Base-by-base conservation (phyloP, 1,140 invertebrate genomes). In the Atta colombica region DNA sequence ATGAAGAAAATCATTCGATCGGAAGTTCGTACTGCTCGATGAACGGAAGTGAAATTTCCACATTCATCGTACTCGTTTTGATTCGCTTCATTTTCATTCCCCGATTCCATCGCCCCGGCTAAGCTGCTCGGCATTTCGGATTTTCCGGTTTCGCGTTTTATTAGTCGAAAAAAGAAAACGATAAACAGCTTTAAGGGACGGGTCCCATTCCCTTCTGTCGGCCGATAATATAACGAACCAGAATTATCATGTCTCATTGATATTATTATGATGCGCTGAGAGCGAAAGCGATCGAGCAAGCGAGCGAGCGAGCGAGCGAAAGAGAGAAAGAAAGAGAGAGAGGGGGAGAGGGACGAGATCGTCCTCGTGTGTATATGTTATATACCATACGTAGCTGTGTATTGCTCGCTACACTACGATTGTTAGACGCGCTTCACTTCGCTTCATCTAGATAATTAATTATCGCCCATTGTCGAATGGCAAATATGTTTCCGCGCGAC, bases 101-200 rank as follows among this genome's bases (percentile, higher is more conserved):
- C 10, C 21, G 55, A 18, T 31, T 31, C 31, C 2, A 31, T 31
- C 28, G 28, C 28, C 28, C 3, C 28, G 28, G 28, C 2, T 31
- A 31, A 3, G 18, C 72, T 3, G 18, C 71, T 55, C 51, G 49
- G 21, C 60, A 31, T 28, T 51, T 12, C 45, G 14, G 28, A 39
- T n/a, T 65, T 3, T n/a, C 35, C 35, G 28, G 2, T 31, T 31
- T 31, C 10, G 77, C 18, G 35, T 80, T 80, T 55, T 55, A 25
- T 31, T 63, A 45, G 14, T 63, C 60, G 60, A 21, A 14, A 39
- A 6, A 25, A 49, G 18, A 28, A 72, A 31, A 31, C 28, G 53
- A 69, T 39, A 66, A 65, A 28, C 78, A 88, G 69, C 49, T 88
- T 87, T 89, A 89, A 86, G 69, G 58, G 21, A 71, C 49, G 8